Percentiles rank a stretch among this genome's conserved stretches.
phyloP scores from a whole-genome alignment of 2,113 vertebrate genomes.

The Zapornia atra region DNA sequence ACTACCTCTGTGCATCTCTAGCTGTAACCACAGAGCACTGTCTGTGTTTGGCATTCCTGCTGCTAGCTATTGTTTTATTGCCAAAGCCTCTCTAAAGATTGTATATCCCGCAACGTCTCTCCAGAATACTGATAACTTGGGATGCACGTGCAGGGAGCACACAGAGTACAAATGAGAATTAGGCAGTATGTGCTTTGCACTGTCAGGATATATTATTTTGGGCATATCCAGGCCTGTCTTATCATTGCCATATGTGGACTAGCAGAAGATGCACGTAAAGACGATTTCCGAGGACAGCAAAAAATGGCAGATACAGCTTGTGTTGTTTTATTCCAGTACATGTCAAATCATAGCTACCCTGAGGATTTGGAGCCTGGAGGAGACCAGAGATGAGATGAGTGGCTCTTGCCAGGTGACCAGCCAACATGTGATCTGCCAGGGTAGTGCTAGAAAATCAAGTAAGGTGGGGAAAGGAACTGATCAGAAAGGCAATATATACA shows the following conservation, averaged over 20 bases:
- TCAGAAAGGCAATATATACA: background rate
- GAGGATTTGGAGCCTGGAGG: background rate
- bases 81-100: background rate
- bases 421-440: background rate
- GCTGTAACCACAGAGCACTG: background rate
- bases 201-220: background rate
- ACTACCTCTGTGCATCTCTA: background rate
- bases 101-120: background rate
- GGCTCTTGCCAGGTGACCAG: background rate
- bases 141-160: background rate
- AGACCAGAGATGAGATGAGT: background rate
- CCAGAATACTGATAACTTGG: background rate
- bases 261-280: background rate
- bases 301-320: background rate
- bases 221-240: background rate
- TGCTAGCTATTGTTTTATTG: slow-evolving; percentile 12
- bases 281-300: background rate
- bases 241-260: background rate
- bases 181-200: background rate
- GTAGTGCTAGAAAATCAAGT: background rate
- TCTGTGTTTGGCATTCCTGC: background rate
- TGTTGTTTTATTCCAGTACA: background rate
- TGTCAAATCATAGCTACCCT: background rate
- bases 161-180: background rate
- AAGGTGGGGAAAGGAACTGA: background rate